phyloP scores from a whole-genome alignment of 2,113 vertebrate genomes.

The Tympanuchus pallidicinctus region DNA sequence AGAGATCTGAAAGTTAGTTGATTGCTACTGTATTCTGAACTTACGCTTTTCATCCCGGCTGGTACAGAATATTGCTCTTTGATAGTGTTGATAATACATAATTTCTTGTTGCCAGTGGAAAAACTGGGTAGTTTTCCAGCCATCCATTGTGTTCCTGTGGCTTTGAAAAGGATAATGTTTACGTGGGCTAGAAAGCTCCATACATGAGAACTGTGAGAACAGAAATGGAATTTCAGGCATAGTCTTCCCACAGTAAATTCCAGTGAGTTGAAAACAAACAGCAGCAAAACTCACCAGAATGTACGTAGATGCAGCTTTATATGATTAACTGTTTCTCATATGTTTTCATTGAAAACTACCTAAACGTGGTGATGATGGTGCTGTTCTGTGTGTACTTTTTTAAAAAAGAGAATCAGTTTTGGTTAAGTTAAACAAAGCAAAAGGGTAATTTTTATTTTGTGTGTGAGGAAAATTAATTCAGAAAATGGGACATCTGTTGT shows the following conservation, averaged over 20 bases:
- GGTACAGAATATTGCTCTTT: not conserved
- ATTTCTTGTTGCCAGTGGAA: not conserved
- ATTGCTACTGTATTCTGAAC: not conserved
- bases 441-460: not conserved
- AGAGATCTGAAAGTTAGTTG: not conserved
- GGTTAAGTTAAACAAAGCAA: not conserved
- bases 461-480: not conserved
- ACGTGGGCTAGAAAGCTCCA: constrained; percentile 10
- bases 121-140: not conserved
- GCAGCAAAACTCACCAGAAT: not conserved
- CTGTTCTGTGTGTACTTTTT: not conserved
- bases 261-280: not conserved
- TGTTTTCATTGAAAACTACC: not conserved
- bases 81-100: not conserved
- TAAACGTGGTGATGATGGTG: not conserved
- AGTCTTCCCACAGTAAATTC: constrained; percentile 47
- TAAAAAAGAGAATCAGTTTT: not conserved
- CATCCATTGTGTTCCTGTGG: not conserved
- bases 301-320: not conserved
- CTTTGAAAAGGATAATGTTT: constrained; percentile 6
- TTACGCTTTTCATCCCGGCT: not conserved
- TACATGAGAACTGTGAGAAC: not conserved
- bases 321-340: not conserved
- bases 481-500: not conserved
- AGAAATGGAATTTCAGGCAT: constrained; percentile 10